Evolutionary conservation across 2,797 vertebrate genomes (phyloP).

Genomic region (Mormyrus proboscirostris): DNA sequence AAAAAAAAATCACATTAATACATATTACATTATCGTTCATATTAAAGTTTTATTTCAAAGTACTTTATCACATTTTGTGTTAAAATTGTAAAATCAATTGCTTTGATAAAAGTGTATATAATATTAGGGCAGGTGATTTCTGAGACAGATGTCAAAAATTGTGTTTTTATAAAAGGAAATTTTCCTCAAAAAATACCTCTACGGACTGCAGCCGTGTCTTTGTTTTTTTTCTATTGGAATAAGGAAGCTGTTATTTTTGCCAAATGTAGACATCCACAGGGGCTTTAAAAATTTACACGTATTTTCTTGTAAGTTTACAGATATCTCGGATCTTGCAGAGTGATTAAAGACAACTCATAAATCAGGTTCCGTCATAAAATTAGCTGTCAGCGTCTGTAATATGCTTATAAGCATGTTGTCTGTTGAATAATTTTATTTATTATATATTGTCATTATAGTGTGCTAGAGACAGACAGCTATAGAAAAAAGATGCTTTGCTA

Average conservation of each 20-base stretch:
- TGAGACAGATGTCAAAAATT: background rate
- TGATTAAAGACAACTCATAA: background rate
- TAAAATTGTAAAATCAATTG: background rate
- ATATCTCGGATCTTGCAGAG: background rate
- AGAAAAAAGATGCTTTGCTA: slow-evolving; percentile 30
- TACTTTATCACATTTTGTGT: background rate
- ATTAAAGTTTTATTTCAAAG: background rate
- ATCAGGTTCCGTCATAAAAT: slow-evolving; percentile 16
- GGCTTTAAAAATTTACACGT: background rate
- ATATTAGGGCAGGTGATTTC: background rate
- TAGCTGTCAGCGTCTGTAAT: background rate
- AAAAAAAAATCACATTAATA: background rate
- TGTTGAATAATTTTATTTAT: background rate
- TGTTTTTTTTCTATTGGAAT: slow-evolving; percentile 1
- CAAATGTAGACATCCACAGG: slow-evolving; percentile 10
- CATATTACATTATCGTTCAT: slow-evolving; percentile 3
- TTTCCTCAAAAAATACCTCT: background rate
- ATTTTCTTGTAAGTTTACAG: slow-evolving; percentile 13
- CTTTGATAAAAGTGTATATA: background rate
- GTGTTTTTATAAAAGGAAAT: background rate
- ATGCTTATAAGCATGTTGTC: background rate
- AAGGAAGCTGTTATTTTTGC: background rate
- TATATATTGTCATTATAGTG: background rate
- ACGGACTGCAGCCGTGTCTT: background rate
- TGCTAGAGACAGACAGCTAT: slow-evolving; percentile 24